A percentile compares a stretch with the other conserved stretches of the same genome.
These are phyloP conservation scores for Psittacula derbiana DNA, from an alignment of 2,797 vertebrate species.

Conservation along the genomic window DNA sequence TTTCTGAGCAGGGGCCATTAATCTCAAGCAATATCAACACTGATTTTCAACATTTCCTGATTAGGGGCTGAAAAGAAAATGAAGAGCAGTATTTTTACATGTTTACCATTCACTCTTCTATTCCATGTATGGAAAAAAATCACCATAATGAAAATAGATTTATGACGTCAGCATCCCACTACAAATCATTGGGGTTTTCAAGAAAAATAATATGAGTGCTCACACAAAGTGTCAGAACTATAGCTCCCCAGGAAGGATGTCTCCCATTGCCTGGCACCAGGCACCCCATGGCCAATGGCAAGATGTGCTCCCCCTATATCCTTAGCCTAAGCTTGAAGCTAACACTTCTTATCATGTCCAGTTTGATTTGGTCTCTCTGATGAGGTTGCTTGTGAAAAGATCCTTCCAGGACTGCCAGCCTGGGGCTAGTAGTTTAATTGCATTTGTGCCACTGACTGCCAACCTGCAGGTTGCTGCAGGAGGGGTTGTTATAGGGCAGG, in stretches of 20 bases:
- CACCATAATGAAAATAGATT: background rate
- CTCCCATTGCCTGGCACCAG: background rate
- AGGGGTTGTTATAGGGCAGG: background rate
- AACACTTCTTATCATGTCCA: background rate
- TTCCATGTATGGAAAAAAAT: background rate
- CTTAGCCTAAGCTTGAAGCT: background rate
- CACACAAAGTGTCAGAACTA: background rate
- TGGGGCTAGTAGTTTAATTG: background rate
- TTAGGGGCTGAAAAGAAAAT: constrained; percentile 53
- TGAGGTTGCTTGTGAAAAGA: background rate
- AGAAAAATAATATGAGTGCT: background rate
- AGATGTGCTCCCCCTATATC: background rate
- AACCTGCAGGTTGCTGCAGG: background rate
- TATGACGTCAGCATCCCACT: background rate
- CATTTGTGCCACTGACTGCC: background rate
- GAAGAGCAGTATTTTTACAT: constrained; percentile 42
- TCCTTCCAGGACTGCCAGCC: background rate
- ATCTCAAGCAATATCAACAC: constrained; percentile 34
- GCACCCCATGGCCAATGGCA: background rate
- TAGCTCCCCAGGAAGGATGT: background rate
- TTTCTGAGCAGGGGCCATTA: constrained; percentile 42
- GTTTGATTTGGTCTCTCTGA: background rate
- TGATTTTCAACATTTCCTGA: constrained; percentile 56
- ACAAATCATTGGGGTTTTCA: background rate
- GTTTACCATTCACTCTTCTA: background rate